Base-by-base conservation (phyloP, 2,113 vertebrate species). In the Tapirus terrestris region DNA sequence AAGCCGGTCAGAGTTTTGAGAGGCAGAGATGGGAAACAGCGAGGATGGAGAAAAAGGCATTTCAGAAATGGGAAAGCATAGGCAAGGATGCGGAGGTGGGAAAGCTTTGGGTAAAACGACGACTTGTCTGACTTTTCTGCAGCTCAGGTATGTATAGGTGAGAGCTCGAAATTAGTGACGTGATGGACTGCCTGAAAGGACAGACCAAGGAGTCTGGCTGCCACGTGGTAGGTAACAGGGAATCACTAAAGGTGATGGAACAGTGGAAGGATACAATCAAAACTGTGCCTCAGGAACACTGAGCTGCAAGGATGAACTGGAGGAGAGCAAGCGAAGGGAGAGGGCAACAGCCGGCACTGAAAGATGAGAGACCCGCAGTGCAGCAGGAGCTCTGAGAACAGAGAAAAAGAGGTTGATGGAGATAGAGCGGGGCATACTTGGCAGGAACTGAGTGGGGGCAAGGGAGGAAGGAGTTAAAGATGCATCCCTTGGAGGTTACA, bases 311-410 rank as follows among this genome's bases (percentile, higher is more conserved):
- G 63, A 67, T 17, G 11, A 75, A 29, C 8, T 25, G 7, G 13
- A 77, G 25, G 73, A n/a, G 67, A 63, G n/a, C 81, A 23, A 87
- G 67, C 2, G 36, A 79, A 80, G 8, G 17, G 45, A 85, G 25
- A 63, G 27, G 58, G 18, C 31, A 76, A 77, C 1, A 70, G 81
- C 17, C 16, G 53, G 63, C 53, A 25, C 27, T 20, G 5, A 21
- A 48, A 39, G 31, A 31, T 3, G 39, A 65, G 8, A 45, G 68
- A 8, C 36, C 11, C 2, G 23, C 33, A 72, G 48, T 16, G 6
- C 29, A 92, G 16, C 3, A 33, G 5, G 14, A 65, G 39, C 39
- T 56, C 18, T 0, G 0, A 6, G 73, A 21, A 20, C 0, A 27
- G 14, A 89, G 27, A 11, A 36, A n/a, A 5, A 43, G 13, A 33